phyloP scores from a whole-genome alignment of 2,113 vertebrate genomes.

The Chaetodon trifascialis region DNA sequence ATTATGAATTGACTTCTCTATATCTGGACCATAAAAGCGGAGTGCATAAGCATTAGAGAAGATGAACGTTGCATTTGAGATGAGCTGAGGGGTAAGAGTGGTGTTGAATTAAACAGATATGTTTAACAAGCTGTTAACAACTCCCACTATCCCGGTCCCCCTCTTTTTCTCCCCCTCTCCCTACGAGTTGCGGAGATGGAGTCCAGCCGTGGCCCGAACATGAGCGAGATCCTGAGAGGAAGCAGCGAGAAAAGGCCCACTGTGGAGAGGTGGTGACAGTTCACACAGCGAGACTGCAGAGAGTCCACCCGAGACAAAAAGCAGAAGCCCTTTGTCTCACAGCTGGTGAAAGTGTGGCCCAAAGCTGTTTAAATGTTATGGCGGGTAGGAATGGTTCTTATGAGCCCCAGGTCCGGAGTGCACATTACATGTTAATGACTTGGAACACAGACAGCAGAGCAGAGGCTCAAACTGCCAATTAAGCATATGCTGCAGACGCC shows the following conservation, averaged over 20 bases:
- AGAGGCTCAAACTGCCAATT: slow-evolving; percentile 80
- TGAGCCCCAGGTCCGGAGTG: slow-evolving; percentile 67
- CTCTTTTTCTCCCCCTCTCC: not conserved
- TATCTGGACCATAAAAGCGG: slow-evolving; percentile 54
- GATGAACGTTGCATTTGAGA: slow-evolving; percentile 63
- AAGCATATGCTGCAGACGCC: slow-evolving; percentile 80
- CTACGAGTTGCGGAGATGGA: slow-evolving; percentile 45
- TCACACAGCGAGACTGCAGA: slow-evolving; percentile 43
- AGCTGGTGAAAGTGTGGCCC: slow-evolving; percentile 60
- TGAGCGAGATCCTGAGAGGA: slow-evolving; percentile 53
- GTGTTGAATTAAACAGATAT: slow-evolving; percentile 71
- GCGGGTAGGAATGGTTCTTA: slow-evolving; percentile 57
- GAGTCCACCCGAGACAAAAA: slow-evolving; percentile 55
- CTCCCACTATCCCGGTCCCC: slow-evolving; percentile 23
- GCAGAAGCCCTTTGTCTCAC: slow-evolving; percentile 70
- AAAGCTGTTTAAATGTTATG: slow-evolving; percentile 71
- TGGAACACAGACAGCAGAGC: slow-evolving; percentile 77
- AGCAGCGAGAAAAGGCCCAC: slow-evolving; percentile 15
- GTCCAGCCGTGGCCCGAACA: slow-evolving; percentile 26
- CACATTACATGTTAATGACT: slow-evolving; percentile 82
- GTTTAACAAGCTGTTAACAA: slow-evolving; percentile 79
- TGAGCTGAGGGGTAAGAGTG: slow-evolving; percentile 42
- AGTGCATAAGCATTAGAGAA: slow-evolving; percentile 65
- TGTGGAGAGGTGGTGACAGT: slow-evolving; percentile 59
- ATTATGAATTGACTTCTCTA: slow-evolving; percentile 66